Percentiles rank a stretch among this genome's conserved stretches.
These are phyloP conservation scores for Cetoscarus ocellatus DNA, from an alignment of 2,797 vertebrate genomes.

Conservation along the genomic window DNA sequence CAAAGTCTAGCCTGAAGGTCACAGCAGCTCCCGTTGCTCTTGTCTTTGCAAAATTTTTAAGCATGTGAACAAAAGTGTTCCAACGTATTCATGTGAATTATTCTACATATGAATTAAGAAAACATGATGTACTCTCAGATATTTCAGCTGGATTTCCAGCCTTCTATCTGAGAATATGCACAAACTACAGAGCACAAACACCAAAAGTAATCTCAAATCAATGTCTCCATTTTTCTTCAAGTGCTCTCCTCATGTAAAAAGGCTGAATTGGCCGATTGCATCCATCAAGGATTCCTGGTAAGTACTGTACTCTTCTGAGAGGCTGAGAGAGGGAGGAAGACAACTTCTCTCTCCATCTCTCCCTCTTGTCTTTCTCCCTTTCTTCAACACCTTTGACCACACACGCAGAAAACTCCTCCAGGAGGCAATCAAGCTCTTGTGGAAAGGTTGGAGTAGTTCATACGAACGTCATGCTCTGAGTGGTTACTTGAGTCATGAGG, in stretches of 20 bases:
- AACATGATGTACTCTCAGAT: too few species aligned
- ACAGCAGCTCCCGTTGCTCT: slow-evolving; percentile 11
- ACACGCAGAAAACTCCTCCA: slow-evolving; percentile 47
- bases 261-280: slow-evolving; percentile 65
- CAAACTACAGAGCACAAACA: neutral
- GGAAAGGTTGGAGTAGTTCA: slow-evolving; percentile 71
- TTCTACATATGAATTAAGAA: neutral
- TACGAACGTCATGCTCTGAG: slow-evolving; percentile 48
- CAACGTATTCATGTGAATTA: too few species aligned
- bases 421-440: slow-evolving; percentile 81
- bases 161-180: neutral
- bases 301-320: slow-evolving; percentile 59
- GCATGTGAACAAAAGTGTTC: neutral
- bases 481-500: slow-evolving; percentile 76
- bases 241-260: slow-evolving; percentile 75
- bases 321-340: slow-evolving; percentile 41
- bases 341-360: slow-evolving; percentile 48
- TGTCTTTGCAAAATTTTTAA: neutral
- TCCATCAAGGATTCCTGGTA: slow-evolving; percentile 75
- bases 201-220: slow-evolving; percentile 67
- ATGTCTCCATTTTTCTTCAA: slow-evolving; percentile 71
- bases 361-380: slow-evolving; percentile 61
- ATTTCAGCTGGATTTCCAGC: slow-evolving; percentile 21
- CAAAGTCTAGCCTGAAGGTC: slow-evolving; percentile 12
- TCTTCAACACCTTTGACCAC: slow-evolving; percentile 61